These are phyloP conservation scores for Thereva unica DNA, from an alignment of 2,888 invertebrate genomes.

Conservation along the genomic window DNA sequence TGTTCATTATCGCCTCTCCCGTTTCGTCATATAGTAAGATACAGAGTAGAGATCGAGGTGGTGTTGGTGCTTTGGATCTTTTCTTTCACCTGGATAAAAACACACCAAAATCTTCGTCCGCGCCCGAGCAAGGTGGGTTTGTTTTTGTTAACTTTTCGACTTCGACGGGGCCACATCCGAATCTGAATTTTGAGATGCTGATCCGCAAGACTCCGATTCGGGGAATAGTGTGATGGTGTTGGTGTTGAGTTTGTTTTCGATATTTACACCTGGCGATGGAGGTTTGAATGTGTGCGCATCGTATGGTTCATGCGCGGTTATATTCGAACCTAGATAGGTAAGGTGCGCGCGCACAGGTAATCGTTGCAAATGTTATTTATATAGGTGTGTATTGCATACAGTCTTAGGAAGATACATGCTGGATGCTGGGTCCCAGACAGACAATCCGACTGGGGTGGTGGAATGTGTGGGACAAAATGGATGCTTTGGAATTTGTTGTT, in stretches of 20 bases:
- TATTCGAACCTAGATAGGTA: slow-evolving; percentile 1
- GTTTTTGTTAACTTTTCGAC: slow-evolving; percentile 28
- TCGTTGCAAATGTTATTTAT: neutral
- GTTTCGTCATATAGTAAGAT: neutral
- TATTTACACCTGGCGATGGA: no score
- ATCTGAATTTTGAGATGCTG: slow-evolving; percentile 6
- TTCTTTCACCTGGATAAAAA: neutral
- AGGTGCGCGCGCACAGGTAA: slow-evolving; percentile 25
- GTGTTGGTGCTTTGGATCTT: neutral
- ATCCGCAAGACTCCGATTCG: no score
- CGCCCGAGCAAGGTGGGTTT: slow-evolving; percentile 3
- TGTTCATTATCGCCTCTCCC: neutral
- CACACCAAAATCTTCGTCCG: slow-evolving; percentile 9
- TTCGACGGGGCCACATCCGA: slow-evolving; percentile 6
- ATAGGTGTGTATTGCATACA: slow-evolving; percentile 6
- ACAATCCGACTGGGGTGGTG: no score
- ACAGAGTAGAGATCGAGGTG: neutral
- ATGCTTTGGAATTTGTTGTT: slow-evolving; percentile 13
- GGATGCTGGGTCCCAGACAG: no score
- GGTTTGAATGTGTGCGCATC: neutral
- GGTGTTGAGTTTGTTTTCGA: no score
- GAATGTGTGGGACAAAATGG: slow-evolving; percentile 25
- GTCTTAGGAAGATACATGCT: neutral
- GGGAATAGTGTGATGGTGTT: no score
- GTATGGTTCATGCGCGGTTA: neutral